Base-by-base conservation (phyloP, 2,113 vertebrate genomes). In the Takifugu bimaculatus region DNA sequence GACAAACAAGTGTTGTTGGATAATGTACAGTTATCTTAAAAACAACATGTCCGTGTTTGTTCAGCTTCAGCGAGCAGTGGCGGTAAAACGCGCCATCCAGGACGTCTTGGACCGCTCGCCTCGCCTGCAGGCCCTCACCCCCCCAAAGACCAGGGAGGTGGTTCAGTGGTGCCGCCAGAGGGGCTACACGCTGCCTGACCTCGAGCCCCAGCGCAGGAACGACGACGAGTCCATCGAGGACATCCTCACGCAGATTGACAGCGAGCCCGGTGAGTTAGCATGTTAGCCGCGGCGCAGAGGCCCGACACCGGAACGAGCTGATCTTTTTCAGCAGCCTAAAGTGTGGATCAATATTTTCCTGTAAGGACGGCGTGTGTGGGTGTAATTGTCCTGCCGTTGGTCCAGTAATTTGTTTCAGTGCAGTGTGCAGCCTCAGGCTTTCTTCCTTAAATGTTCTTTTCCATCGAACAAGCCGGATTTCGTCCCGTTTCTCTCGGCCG, bases 191-290 rank as follows among this genome's bases (percentile, higher is more conserved):
- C 97, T 95, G 0, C 94, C 95, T 0, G 97, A 98, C 70, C 94
- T 94, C 0, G 96, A 98, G 82, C 91, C 89, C 44, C 73, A 92
- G 54, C 66, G 91, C 74, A 83, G 77, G 11, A 88, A 50, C 0
- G 94, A 97, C 0, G 92, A 94, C 53, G 94, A 97, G 78, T 96
- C 96, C 0, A 97, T 98, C 0, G 97, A 99, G 74, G 96, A 98
- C 0, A 95, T 98, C 65, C 91, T 99, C 60, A 95, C 94, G 0
- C 96, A 94, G 87, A 99, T 99, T 3, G 97, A 99, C 88, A 98
- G 79, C 0, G 97, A 99, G 76, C 94, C 96, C 13, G 96, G 97
- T 91, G 52, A 68, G 88, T 58, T 56, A 70, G 6, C 49, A 20
- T 55, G 32, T 20, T 53, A 13, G 39, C 49, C 70, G 20, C 29